These are phyloP conservation scores for Trogon surrucura DNA, from an alignment of 2,113 vertebrate species.

Conservation along the genomic window DNA sequence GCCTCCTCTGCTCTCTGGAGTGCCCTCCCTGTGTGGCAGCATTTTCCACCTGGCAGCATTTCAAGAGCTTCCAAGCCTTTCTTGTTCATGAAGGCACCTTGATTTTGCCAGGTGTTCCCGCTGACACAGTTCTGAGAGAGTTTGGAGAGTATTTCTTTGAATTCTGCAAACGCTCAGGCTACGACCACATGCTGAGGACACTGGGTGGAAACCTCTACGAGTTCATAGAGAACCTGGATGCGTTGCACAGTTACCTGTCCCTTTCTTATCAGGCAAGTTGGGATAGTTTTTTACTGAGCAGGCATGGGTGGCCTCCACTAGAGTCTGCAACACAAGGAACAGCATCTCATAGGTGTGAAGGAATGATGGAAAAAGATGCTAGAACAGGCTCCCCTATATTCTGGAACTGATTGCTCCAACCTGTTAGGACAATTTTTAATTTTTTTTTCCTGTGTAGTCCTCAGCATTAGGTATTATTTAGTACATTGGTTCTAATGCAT, in stretches of 20 bases:
- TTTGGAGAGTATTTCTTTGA: slow-evolving; percentile 86
- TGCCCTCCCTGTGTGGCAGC: background rate
- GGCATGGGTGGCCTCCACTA: background rate
- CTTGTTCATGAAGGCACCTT: background rate
- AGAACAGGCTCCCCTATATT: background rate
- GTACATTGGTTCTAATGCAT: background rate
- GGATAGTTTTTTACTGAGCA: background rate
- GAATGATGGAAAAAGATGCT: background rate
- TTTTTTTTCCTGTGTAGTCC: background rate
- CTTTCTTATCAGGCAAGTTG: slow-evolving; percentile 82
- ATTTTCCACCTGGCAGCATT: background rate
- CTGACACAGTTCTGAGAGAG: slow-evolving; percentile 76
- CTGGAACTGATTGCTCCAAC: background rate
- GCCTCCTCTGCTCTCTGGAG: background rate
- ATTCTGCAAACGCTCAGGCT: slow-evolving; percentile 84
- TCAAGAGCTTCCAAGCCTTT: background rate
- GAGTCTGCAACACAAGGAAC: background rate
- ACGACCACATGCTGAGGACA: slow-evolving; percentile 83
- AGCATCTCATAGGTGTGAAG: background rate
- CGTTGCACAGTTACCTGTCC: slow-evolving; percentile 81
- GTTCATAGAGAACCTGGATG: slow-evolving; percentile 84
- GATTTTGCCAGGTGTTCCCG: slow-evolving; percentile 72
- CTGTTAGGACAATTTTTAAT: background rate
- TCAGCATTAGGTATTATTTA: background rate
- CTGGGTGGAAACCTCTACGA: slow-evolving; percentile 83